Base-by-base conservation (phyloP, 1,140 invertebrate species). In the Heliconius hewitsoni region DNA sequence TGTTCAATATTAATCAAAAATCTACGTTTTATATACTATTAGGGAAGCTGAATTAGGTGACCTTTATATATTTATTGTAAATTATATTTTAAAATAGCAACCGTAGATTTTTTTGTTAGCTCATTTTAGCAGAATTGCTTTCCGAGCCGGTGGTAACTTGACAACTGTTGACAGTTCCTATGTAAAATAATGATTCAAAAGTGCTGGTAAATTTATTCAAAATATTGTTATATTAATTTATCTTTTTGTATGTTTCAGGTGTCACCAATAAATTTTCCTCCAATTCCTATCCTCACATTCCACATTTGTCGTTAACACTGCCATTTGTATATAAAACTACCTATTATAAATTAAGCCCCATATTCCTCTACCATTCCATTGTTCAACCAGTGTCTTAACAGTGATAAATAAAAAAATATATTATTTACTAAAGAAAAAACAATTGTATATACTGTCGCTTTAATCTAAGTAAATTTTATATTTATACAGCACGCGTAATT, bases 321-420 rank as follows among this genome's bases (percentile, higher is more conserved):
- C 82, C 84, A 82, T 72, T 81, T 72, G 30, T 76, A 79, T 71
- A 79, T 73, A 66, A 50, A 66, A 57, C 34, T 76, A 79, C 75
- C 52, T 39, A 73, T 39, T 76, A 79, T 57, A 74, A 34, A 52
- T 39, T 71, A 55, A 42, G 46, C 71, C 77, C 46, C 13, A 8
- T 74, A 78, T 81, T 78, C 79, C 74, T 74, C 57, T 27, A 57
- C 57, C 78, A 80, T 84, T 81, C 83, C 81, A 82, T 42, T 77
- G 46, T 73, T 71, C 75, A 80, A 70, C 76, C 83, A 82, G 83
- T 84, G 83, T 82, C 80, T 84, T 80, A 72, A 30, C 78, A 82
- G 83, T 84, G 83, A 84, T 82, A 84, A 82, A 37, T 18, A 19
- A 52, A 77, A 57, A 50, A 71, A 66, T 16, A 9, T 34, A 9